A percentile compares a stretch with the other conserved stretches of the same genome.
Conservation (phyloP, 2,888 invertebrate genomes). For the Drosophila prolongata region DNA sequence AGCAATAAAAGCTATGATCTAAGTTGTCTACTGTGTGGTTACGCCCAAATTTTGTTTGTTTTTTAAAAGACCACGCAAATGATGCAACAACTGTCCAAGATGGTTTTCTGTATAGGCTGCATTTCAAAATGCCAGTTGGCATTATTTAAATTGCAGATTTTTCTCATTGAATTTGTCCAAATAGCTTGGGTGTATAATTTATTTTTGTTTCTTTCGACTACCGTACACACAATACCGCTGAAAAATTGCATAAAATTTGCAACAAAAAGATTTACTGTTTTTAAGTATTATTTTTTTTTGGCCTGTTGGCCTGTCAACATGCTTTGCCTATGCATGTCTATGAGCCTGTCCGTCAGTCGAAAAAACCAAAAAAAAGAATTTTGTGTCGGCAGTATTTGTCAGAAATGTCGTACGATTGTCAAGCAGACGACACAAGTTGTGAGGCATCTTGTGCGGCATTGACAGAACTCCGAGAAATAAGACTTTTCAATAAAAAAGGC, state of each 20-base stretch:
- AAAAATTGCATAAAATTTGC: constrained; percentile 71
- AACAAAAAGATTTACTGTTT: constrained; percentile 49
- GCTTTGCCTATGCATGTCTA: constrained; percentile 60
- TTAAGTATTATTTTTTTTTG: constrained; percentile 31
- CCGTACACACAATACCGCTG: constrained; percentile 48
- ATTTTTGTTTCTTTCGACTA: constrained; percentile 52
- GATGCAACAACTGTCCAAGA: constrained; percentile 67
- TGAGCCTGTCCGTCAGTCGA: constrained; percentile 52
- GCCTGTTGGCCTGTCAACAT: constrained; percentile 56
- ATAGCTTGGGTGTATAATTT: constrained; percentile 69
- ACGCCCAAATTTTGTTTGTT: constrained; percentile 18
- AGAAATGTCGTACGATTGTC: constrained; percentile 74
- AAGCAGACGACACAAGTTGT: constrained; percentile 44
- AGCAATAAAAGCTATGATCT: background rate
- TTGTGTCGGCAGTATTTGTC: constrained; percentile 71
- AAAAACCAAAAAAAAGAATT: constrained; percentile 41
- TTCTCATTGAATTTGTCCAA: constrained; percentile 73
- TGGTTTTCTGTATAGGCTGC: constrained; percentile 49
- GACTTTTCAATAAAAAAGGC: constrained; percentile 10
- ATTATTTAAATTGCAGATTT: constrained; percentile 78
- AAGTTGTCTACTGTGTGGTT: constrained; percentile 6
- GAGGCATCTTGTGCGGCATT: constrained; percentile 49
- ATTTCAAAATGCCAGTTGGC: constrained; percentile 68
- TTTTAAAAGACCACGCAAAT: constrained; percentile 24
- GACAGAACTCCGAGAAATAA: constrained; percentile 30